Percentiles rank a stretch among this genome's conserved stretches.
phyloP scores from a whole-genome alignment of 2,888 invertebrate genomes.

The Drosophila peninsularis region DNA sequence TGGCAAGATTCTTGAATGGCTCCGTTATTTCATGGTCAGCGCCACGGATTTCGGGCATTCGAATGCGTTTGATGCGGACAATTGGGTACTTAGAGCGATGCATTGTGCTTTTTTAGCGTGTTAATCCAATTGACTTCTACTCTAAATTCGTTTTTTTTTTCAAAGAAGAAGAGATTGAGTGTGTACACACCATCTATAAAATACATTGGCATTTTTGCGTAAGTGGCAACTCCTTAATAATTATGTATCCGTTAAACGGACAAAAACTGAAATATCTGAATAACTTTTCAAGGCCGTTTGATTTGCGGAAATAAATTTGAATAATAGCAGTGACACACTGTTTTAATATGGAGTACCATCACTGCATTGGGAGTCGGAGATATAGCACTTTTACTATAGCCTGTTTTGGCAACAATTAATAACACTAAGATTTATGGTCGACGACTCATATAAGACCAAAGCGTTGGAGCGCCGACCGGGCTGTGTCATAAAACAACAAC shows the following conservation, averaged over 20 bases:
- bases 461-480: conserved; percentile 50
- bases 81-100: neutral
- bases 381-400: conserved; percentile 4
- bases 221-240: conserved; percentile 6
- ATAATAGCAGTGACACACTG: neutral
- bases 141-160: neutral
- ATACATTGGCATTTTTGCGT: neutral
- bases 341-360: neutral
- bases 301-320: neutral
- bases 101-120: neutral
- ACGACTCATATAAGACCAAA: conserved; percentile 51
- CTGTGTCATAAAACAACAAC: conserved; percentile 58
- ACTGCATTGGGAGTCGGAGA: neutral
- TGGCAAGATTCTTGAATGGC: neutral
- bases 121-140: neutral
- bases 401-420: conserved; percentile 61
- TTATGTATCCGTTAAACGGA: neutral
- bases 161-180: neutral
- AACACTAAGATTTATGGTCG: conserved; percentile 66
- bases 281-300: neutral
- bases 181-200: neutral
- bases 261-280: neutral
- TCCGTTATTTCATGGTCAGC: conserved; percentile 7
- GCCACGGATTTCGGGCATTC: conserved; percentile 16
- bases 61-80: neutral